phyloP scores from a whole-genome alignment of 37 sponge, comb jelly and placozoan species.

The Lycopodina hypogea region DNA sequence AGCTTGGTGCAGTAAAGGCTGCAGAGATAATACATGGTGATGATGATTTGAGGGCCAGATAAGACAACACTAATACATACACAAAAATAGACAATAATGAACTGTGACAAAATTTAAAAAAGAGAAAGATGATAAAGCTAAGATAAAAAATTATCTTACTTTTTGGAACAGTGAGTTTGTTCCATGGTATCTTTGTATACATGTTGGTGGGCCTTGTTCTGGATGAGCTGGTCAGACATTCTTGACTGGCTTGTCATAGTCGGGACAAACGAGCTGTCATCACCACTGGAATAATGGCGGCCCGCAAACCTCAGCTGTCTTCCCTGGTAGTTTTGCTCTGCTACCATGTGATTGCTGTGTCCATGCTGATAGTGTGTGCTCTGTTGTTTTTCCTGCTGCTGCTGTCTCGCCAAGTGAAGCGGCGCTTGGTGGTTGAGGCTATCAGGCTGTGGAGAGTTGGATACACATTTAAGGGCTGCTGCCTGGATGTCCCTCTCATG shows the following conservation, averaged over 20 bases:
- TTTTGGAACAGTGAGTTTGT: slow-evolving; percentile 12
- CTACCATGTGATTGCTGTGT: not conserved
- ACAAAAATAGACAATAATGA: too few relatives aligned
- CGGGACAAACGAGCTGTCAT: slow-evolving; percentile 45
- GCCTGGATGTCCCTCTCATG: slow-evolving; percentile 38
- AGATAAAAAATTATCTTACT: too few relatives aligned
- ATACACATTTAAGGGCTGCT: slow-evolving; percentile 57
- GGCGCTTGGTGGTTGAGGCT: slow-evolving; percentile 29
- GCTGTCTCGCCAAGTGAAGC: not conserved
- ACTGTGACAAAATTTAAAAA: too few relatives aligned
- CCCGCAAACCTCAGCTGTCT: not conserved
- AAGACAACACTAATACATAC: too few relatives aligned
- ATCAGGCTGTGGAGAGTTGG: slow-evolving; percentile 32
- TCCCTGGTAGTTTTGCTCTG: not conserved
- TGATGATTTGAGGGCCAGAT: too few relatives aligned
- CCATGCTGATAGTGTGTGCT: slow-evolving; percentile 6
- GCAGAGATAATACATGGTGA: not conserved
- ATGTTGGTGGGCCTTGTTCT: not conserved
- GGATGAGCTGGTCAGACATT: slow-evolving; percentile 52
- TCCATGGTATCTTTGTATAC: slow-evolving; percentile 41
- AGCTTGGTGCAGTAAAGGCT: not conserved
- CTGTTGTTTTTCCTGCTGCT: not conserved
- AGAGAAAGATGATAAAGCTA: too few relatives aligned
- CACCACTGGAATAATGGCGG: slow-evolving; percentile 2
- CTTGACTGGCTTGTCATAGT: slow-evolving; percentile 55